phyloP scores from a whole-genome alignment of 2,113 vertebrate genomes.

The Gambusia holbrooki region DNA sequence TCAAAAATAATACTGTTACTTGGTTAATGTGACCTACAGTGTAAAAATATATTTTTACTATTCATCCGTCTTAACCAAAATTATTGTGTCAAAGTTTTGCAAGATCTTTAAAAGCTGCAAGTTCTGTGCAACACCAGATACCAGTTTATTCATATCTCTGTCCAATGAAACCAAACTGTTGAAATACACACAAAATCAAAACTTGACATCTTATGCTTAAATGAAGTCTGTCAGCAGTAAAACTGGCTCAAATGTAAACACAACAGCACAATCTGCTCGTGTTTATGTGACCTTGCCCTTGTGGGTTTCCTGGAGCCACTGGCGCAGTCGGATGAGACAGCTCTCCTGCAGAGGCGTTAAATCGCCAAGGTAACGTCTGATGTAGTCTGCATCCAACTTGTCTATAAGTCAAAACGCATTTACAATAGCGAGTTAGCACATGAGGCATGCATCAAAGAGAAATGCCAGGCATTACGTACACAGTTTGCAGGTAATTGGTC shows the following conservation, averaged over 20 bases:
- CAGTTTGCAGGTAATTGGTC: not conserved
- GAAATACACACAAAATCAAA: not conserved
- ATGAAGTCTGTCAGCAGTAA: not conserved
- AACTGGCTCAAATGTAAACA: not conserved
- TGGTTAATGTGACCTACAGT: not conserved
- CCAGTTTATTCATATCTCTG: not conserved
- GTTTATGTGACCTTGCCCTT: slow-evolving; percentile 90
- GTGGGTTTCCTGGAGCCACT: slow-evolving; percentile 95
- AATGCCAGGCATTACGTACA: not conserved
- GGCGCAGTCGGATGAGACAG: slow-evolving; percentile 93
- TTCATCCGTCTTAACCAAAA: too few relatives aligned
- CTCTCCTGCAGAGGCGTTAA: slow-evolving; percentile 96
- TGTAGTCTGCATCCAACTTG: slow-evolving; percentile 96
- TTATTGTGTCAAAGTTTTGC: too few relatives aligned
- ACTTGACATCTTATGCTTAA: not conserved
- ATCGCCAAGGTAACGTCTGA: slow-evolving; percentile 93
- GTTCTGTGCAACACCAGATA: not conserved
- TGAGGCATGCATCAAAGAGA: not conserved
- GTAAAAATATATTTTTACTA: too few relatives aligned
- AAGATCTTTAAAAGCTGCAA: not conserved
- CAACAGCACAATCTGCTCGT: slow-evolving; percentile 10
- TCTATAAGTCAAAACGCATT: slow-evolving; percentile 78
- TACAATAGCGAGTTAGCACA: slow-evolving; percentile 27
- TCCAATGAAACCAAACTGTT: not conserved
- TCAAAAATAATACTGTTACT: not conserved